These are phyloP conservation scores for Monomorium pharaonis DNA, from an alignment of 1,140 invertebrate genomes.

Conservation along the genomic window DNA sequence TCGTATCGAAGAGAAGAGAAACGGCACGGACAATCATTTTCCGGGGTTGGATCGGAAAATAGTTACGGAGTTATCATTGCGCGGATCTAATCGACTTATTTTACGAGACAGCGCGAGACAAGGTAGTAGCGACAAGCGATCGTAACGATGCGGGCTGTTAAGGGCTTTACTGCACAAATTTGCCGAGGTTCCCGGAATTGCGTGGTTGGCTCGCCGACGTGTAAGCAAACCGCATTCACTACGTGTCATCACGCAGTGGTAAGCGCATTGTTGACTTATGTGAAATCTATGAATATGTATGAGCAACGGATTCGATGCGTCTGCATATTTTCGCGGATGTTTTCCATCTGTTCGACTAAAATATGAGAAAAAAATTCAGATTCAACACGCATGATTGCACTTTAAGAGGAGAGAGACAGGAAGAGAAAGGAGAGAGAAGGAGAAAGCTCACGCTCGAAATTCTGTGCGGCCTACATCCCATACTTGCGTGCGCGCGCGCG, in stretches of 20 bases:
- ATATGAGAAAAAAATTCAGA: constrained; percentile 15
- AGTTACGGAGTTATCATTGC: constrained; percentile 53
- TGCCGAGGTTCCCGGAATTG: constrained; percentile 4
- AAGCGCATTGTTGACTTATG: constrained; percentile 26
- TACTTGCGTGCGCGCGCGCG: no score
- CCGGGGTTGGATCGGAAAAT: constrained; percentile 10
- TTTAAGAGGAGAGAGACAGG: not conserved
- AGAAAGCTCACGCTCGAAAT: not conserved
- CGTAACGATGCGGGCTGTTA: not conserved
- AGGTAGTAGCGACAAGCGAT: not conserved
- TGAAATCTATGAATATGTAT: constrained; percentile 35
- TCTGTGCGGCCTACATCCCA: not conserved
- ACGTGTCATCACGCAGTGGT: constrained; percentile 20
- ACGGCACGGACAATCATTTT: constrained; percentile 36
- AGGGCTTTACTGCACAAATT: constrained; percentile 5
- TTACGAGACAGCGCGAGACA: not conserved
- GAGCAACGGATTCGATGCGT: not conserved
- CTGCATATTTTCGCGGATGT: not conserved
- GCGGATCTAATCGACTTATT: constrained; percentile 18
- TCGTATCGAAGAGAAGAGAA: constrained; percentile 8
- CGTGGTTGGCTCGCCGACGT: not conserved
- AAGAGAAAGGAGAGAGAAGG: not conserved
- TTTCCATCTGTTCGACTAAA: not conserved
- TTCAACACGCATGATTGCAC: not conserved
- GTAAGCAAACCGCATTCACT: not conserved